These are phyloP conservation scores for Troilus luridus DNA, from an alignment of 2,888 invertebrate species.

Conservation along the genomic window DNA sequence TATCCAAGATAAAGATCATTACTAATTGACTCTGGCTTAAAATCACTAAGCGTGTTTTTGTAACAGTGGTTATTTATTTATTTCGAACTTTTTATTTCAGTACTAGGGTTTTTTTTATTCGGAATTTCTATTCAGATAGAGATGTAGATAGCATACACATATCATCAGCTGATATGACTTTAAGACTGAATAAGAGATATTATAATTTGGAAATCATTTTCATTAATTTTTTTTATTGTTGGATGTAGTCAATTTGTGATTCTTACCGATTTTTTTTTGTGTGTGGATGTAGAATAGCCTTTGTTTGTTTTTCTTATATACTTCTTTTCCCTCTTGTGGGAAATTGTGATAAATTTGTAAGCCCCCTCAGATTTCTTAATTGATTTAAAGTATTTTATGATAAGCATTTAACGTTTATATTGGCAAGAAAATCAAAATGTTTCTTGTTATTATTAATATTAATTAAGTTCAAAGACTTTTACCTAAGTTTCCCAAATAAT, in stretches of 20 bases:
- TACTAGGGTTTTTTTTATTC: background rate
- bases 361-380: background rate
- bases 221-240: background rate
- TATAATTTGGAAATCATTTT: background rate
- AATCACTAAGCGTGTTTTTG: background rate
- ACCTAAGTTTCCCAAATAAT: background rate
- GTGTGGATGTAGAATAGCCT: background rate
- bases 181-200: conserved; percentile 1
- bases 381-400: background rate
- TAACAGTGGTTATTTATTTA: background rate
- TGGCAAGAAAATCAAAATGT: background rate
- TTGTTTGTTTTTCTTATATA: background rate
- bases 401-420: background rate
- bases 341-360: background rate
- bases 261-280: background rate
- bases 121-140: background rate
- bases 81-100: background rate
- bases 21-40: background rate
- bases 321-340: background rate
- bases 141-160: background rate
- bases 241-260: background rate
- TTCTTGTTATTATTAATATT: background rate
- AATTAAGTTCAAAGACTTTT: background rate
- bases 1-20: background rate
- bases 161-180: background rate